Percentiles rank a stretch among this genome's conserved stretches.
phyloP scores from a whole-genome alignment of 2,113 vertebrate genomes.

The Bubo scandiacus region DNA sequence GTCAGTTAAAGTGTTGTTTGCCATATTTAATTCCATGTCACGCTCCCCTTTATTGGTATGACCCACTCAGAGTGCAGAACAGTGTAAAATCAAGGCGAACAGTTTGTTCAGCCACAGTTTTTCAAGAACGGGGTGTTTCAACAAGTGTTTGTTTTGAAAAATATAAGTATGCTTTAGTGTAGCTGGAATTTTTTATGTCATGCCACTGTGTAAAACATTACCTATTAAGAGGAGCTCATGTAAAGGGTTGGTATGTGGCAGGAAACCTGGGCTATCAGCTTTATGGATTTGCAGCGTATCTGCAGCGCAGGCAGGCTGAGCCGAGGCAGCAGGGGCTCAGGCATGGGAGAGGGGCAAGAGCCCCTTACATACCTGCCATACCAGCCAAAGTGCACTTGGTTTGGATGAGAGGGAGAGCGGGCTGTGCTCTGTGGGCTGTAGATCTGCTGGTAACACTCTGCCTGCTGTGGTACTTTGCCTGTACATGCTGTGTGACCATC shows the following conservation, averaged over 20 bases:
- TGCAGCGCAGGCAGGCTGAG: neutral
- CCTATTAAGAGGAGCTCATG: neutral
- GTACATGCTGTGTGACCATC: rapidly evolving
- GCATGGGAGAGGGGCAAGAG: neutral
- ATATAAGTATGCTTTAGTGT: neutral
- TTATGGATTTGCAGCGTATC: neutral
- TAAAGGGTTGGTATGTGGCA: neutral
- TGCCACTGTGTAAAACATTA: neutral
- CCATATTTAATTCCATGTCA: neutral
- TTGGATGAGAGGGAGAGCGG: neutral
- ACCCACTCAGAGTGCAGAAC: neutral
- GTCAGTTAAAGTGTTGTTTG: neutral
- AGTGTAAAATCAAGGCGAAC: neutral
- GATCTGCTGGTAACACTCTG: neutral
- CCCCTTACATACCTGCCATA: neutral
- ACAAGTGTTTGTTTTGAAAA: conserved; percentile 23
- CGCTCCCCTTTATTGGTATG: neutral
- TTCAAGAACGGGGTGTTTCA: neutral
- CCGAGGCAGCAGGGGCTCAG: neutral
- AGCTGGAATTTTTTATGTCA: neutral
- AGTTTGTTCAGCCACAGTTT: neutral
- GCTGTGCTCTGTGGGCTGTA: neutral
- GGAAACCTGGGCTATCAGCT: neutral
- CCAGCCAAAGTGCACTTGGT: neutral
- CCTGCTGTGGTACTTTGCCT: neutral